These are phyloP conservation scores for Lycaena phlaeas DNA, from an alignment of 2,888 invertebrate species.

Conservation along the genomic window DNA sequence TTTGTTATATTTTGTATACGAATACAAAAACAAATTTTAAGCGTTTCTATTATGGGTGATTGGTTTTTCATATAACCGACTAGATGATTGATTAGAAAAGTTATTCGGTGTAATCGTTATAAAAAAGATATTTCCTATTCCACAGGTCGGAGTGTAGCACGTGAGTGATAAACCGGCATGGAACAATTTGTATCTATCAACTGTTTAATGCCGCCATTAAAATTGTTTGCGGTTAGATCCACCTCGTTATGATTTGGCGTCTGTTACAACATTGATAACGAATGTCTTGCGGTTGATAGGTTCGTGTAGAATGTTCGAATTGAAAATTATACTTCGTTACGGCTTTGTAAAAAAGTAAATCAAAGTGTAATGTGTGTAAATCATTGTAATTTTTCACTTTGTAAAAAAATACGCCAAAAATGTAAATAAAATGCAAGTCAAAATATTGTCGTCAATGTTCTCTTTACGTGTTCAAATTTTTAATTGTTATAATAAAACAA, in stretches of 20 bases:
- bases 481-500: too few relatives aligned
- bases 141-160: conserved; percentile 12
- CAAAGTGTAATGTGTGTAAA: too few relatives aligned
- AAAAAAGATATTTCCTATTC: conserved; percentile 14
- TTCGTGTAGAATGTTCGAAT: conserved; percentile 8
- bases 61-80: conserved; percentile 1
- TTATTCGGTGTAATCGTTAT: not conserved
- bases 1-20: too few relatives aligned
- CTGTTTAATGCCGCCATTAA: conserved; percentile 64
- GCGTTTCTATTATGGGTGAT: not conserved
- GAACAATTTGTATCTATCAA: conserved; percentile 59
- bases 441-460: too few relatives aligned
- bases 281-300: conserved; percentile 51
- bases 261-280: conserved; percentile 40
- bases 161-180: conserved; percentile 15
- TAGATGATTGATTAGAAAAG: conserved; percentile 6
- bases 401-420: too few relatives aligned
- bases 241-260: conserved; percentile 52
- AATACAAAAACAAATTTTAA: too few relatives aligned
- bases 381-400: too few relatives aligned
- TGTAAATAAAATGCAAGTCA: too few relatives aligned
- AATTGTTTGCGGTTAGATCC: conserved; percentile 55
- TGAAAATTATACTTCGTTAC: conserved; percentile 8
- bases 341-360: too few relatives aligned
- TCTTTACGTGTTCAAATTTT: too few relatives aligned